Conservation (phyloP, 2,113 vertebrate genomes). For the Neotragus pygmaeus region DNA sequence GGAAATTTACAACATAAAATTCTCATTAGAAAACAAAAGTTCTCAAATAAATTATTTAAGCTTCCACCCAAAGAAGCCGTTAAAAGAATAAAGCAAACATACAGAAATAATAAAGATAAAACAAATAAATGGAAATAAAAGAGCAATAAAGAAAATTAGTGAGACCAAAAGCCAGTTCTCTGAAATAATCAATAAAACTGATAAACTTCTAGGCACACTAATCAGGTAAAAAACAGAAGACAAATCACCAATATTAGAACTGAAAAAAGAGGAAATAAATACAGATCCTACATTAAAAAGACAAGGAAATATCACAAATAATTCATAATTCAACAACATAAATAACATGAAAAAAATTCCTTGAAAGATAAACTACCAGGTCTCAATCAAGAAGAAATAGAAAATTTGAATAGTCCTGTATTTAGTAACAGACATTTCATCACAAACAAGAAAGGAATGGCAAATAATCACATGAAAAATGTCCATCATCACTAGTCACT, state of each 20-base stretch:
- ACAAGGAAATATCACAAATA: neutral
- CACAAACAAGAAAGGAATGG: neutral
- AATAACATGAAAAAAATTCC: neutral
- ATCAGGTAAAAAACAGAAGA: neutral
- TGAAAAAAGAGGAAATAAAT: neutral
- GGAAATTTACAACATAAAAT: neutral
- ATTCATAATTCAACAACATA: neutral
- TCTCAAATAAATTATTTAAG: neutral
- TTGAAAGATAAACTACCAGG: neutral
- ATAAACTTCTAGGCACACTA: neutral
- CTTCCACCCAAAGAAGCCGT: neutral
- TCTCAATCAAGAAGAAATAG: neutral
- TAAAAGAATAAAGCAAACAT: neutral
- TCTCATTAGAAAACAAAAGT: neutral
- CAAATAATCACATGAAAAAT: neutral
- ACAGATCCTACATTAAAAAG: neutral
- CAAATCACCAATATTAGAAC: neutral
- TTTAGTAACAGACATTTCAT: neutral
- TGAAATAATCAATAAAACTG: neutral
- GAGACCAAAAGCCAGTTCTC: neutral
- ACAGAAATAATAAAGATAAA: neutral
- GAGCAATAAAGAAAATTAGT: neutral
- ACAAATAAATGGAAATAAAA: neutral
- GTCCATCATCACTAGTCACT: neutral
- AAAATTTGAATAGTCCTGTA: neutral